Conservation (phyloP, 2,888 invertebrate species). For the Sinohyriopsis cumingii region DNA sequence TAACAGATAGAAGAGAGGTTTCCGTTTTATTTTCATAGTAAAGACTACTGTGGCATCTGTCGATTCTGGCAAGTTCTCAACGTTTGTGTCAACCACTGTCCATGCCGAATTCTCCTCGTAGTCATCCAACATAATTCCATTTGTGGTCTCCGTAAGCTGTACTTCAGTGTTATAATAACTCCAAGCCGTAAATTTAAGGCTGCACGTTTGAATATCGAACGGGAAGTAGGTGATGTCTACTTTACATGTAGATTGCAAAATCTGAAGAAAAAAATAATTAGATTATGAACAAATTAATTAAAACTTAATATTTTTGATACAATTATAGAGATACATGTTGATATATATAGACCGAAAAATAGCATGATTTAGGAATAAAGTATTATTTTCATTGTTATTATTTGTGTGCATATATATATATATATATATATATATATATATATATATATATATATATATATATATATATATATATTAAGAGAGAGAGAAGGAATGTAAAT, state of each 20-base stretch:
- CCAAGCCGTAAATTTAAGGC: slow-evolving; percentile 36
- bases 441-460: too few relatives aligned
- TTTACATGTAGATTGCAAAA: slow-evolving; percentile 14
- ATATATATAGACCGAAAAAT: too few relatives aligned
- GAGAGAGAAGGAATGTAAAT: too few relatives aligned
- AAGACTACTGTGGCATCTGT: slow-evolving; percentile 30
- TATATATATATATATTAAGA: too few relatives aligned
- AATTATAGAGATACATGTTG: too few relatives aligned
- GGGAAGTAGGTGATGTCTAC: slow-evolving; percentile 38
- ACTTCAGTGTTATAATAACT: slow-evolving; percentile 26
- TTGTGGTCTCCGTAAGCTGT: slow-evolving; percentile 12
- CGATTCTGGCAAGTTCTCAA: slow-evolving; percentile 14
- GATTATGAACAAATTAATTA: too few relatives aligned
- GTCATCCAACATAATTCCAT: slow-evolving; percentile 22
- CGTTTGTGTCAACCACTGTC: slow-evolving; percentile 19
- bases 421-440: too few relatives aligned
- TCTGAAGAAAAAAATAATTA: too few relatives aligned
- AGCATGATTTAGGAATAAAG: too few relatives aligned
- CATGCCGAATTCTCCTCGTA: slow-evolving; percentile 35
- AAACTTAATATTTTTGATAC: too few relatives aligned
- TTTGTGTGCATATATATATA: too few relatives aligned
- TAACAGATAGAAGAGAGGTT: slow-evolving; percentile 37
- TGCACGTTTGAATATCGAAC: slow-evolving; percentile 37
- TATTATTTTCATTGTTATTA: too few relatives aligned
- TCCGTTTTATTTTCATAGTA: slow-evolving; percentile 32